phyloP scores from a whole-genome alignment of 2,113 vertebrate genomes.

The Rhinichthys klamathensis region DNA sequence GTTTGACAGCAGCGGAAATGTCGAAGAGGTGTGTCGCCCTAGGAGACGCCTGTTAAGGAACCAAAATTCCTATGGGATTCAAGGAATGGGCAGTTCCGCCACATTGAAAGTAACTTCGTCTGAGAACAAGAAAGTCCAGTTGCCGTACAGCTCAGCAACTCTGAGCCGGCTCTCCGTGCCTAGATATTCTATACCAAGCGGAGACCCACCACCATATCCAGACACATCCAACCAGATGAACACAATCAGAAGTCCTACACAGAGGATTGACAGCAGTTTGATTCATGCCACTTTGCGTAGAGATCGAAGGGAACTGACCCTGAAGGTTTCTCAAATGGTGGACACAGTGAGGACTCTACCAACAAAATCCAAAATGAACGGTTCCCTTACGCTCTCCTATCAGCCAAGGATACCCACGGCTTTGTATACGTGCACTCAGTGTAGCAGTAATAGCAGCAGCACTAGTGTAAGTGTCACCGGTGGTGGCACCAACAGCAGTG shows the following conservation, averaged over 20 bases:
- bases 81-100: slow-evolving; percentile 87
- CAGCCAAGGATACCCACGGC: slow-evolving; percentile 84
- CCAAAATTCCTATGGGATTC: slow-evolving; percentile 87
- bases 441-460: slow-evolving; percentile 79
- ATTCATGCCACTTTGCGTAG: slow-evolving; percentile 91
- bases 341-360: slow-evolving; percentile 87
- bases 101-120: slow-evolving; percentile 90
- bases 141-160: slow-evolving; percentile 92
- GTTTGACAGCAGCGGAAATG: slow-evolving; percentile 97
- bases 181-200: slow-evolving; percentile 90
- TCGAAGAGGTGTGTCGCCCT: slow-evolving; percentile 96
- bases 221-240: slow-evolving; percentile 85
- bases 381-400: slow-evolving; percentile 78
- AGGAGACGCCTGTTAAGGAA: slow-evolving; percentile 88
- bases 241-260: slow-evolving; percentile 77
- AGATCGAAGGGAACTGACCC: slow-evolving; percentile 87
- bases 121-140: slow-evolving; percentile 89
- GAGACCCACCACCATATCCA: slow-evolving; percentile 95
- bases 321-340: slow-evolving; percentile 88
- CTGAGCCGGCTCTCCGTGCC: slow-evolving; percentile 91
- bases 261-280: slow-evolving; percentile 85
- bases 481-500: slow-evolving; percentile 74
- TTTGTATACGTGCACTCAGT: slow-evolving; percentile 94
- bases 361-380: slow-evolving; percentile 87
- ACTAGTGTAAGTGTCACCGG: slow-evolving; percentile 75